Evolutionary conservation across 2,888 invertebrate species (phyloP).

Genomic region (Leuctra nigra): DNA sequence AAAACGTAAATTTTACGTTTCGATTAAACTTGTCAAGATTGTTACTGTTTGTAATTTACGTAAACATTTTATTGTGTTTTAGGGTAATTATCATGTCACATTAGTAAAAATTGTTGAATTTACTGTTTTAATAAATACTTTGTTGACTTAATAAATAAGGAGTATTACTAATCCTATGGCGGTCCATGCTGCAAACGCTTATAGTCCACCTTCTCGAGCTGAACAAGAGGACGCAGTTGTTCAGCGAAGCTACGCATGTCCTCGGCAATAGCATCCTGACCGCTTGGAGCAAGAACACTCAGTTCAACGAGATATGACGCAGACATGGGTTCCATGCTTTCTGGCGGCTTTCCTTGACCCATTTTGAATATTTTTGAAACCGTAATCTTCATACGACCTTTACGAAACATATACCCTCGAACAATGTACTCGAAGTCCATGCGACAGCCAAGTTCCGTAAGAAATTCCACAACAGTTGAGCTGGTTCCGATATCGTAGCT

Average conservation of each 20-base stretch:
- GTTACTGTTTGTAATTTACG: not conserved
- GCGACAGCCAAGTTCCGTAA: slow-evolving; percentile 84
- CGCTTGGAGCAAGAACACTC: slow-evolving; percentile 82
- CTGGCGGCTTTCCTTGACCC: slow-evolving; percentile 61
- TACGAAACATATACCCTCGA: slow-evolving; percentile 91
- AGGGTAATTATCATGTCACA: no score
- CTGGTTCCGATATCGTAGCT: slow-evolving; percentile 91
- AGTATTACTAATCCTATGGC: not conserved
- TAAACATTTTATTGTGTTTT: no score
- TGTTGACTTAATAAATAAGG: not conserved
- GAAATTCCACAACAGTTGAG: slow-evolving; percentile 81
- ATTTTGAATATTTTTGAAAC: slow-evolving; percentile 91
- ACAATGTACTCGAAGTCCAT: slow-evolving; percentile 92
- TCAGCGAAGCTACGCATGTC: slow-evolving; percentile 95
- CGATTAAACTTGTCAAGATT: no score
- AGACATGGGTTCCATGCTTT: slow-evolving; percentile 75
- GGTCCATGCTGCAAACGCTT: slow-evolving; percentile 51
- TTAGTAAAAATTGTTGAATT: no score
- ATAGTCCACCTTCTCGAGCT: slow-evolving; percentile 89
- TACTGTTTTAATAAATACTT: not conserved
- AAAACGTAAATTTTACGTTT: no score
- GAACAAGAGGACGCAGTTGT: slow-evolving; percentile 84
- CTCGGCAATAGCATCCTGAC: slow-evolving; percentile 91
- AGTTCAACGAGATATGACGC: slow-evolving; percentile 91
- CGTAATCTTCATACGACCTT: slow-evolving; percentile 94